These are phyloP conservation scores for Mystacornis crossleyi DNA, from an alignment of 2,113 vertebrate species.

Conservation along the genomic window DNA sequence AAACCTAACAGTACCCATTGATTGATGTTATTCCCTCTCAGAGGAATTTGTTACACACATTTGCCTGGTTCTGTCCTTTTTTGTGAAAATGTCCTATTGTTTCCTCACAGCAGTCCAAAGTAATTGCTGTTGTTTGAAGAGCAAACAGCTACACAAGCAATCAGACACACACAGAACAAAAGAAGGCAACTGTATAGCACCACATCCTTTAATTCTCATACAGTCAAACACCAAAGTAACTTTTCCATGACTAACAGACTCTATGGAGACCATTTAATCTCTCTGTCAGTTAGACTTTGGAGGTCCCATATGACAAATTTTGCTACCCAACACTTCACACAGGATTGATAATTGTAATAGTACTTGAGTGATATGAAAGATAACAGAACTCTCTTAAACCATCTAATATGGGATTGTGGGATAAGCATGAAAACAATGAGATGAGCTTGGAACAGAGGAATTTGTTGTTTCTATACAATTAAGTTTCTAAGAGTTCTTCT, in stretches of 20 bases:
- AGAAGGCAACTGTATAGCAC: not conserved
- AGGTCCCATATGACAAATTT: not conserved
- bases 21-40: not conserved
- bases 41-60: not conserved
- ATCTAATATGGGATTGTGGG: not conserved
- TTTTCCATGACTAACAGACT: not conserved
- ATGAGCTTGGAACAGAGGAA: not conserved
- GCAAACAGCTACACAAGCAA: slow-evolving; percentile 13
- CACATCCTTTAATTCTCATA: not conserved
- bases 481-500: not conserved
- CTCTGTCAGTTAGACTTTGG: not conserved
- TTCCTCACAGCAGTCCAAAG: not conserved
- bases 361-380: not conserved
- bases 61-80: not conserved
- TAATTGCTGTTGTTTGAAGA: not conserved
- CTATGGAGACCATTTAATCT: not conserved
- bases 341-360: not conserved
- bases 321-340: not conserved
- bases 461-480: not conserved
- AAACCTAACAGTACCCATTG: not conserved
- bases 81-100: not conserved
- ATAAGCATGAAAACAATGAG: not conserved
- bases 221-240: not conserved
- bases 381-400: not conserved
- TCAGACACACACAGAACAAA: not conserved